These are phyloP conservation scores for Vireo altiloquus DNA, from an alignment of 2,113 vertebrate genomes.

Conservation along the genomic window DNA sequence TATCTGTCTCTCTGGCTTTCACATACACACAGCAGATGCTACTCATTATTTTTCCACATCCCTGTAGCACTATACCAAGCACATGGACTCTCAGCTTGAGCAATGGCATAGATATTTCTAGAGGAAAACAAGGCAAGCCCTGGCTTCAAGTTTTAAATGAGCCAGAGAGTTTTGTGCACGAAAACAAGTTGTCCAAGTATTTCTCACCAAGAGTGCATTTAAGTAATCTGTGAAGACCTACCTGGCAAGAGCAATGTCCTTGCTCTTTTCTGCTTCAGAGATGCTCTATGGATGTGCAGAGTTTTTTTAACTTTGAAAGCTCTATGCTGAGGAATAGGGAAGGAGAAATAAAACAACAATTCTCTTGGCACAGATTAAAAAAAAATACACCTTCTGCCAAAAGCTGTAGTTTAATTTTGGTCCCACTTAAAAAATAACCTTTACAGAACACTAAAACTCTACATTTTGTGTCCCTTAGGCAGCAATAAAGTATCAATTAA, in stretches of 20 bases:
- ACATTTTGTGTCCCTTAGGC: background rate
- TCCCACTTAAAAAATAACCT: conserved; percentile 31
- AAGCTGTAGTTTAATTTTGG: background rate
- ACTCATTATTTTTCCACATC: background rate
- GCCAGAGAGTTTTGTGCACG: background rate
- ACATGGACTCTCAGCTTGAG: background rate
- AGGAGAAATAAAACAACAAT: background rate
- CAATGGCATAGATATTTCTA: background rate
- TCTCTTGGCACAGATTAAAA: background rate
- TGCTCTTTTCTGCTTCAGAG: background rate
- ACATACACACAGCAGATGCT: background rate
- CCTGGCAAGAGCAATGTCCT: background rate
- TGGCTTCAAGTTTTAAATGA: background rate
- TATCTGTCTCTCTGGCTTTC: background rate
- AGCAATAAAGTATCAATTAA: background rate
- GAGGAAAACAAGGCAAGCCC: background rate
- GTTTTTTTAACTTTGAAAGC: background rate
- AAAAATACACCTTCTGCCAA: background rate
- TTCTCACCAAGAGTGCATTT: background rate
- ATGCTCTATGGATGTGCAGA: background rate
- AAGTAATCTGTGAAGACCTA: background rate
- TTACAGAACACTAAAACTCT: background rate
- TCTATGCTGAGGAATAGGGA: background rate
- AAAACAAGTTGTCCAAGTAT: background rate
- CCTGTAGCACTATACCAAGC: accelerated